phyloP scores from a whole-genome alignment of 2,797 vertebrate species.

The Lepidocolaptes lacrymiger region DNA sequence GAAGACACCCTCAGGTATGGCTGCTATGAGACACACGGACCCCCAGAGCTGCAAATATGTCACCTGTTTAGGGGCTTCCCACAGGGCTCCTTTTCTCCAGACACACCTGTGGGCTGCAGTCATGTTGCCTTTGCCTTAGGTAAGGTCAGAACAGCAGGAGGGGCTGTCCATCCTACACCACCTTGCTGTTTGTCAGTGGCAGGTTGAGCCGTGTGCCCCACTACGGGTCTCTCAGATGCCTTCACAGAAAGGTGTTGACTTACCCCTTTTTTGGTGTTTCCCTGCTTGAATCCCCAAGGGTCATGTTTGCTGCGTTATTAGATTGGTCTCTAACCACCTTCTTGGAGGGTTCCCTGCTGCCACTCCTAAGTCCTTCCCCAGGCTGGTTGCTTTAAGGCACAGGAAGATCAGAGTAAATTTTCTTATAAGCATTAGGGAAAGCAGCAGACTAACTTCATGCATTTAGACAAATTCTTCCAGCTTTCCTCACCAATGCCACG shows the following conservation, averaged over 20 bases:
- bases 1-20: rapidly evolving
- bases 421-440: neutral
- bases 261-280: neutral
- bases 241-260: too few relatives aligned
- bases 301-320: rapidly evolving
- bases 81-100: neutral
- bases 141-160: too few relatives aligned
- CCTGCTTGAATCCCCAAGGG: neutral
- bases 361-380: rapidly evolving
- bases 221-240: rapidly evolving
- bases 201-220: neutral
- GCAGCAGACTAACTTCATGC: neutral
- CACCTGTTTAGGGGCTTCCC: neutral
- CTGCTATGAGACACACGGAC: rapidly evolving
- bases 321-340: neutral
- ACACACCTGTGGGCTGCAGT: rapidly evolving
- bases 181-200: neutral
- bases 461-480: neutral
- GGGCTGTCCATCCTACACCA: rapidly evolving
- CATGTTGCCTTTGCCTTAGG: rapidly evolving
- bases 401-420: neutral
- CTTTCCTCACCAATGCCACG: neutral
- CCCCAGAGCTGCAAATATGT: rapidly evolving
- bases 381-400: neutral
- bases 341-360: too few relatives aligned